Base-by-base conservation (phyloP, 30 jellyfish, hydroid and myxozoan species). In the Phacellophora camtschatica region DNA sequence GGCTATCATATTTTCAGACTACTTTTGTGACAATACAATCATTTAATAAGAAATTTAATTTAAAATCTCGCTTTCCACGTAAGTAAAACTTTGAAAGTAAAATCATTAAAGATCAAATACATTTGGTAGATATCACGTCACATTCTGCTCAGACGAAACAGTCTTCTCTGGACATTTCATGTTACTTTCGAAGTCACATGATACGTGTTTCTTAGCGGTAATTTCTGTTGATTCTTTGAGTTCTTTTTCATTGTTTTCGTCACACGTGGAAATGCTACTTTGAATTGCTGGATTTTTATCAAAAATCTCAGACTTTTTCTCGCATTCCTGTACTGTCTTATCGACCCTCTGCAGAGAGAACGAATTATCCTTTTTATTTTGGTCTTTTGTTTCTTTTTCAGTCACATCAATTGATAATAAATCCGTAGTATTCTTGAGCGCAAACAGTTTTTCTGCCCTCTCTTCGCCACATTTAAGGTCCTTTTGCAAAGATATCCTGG, bases 41-140 rank as follows among this genome's bases (percentile, higher is more conserved):
- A 72, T 54, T 61, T 66, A 37, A 35, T 72, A 54, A 45, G 86
- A 51, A 72, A 51, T 33, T 50, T 48, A 30, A 72, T 72, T 50
- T 54, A 72, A 72, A 72, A 72, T 74, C 72, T 72, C 56, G 74
- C 74, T 72, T 72, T 25, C 28, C 64, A 65, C 86, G 28, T 61
- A 61, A 39, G 8, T 66, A 72, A 32, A 18, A 56, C 86, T 75
- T 56, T 59, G 59, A 75, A 54, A 35, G 78, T 75, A 75, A 75
- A 75, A 75, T 75, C 35, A 61, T 45, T 18, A n/a, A 39, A 50
- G 13, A 48, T 36, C 72, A 71, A 23, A 46, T 58, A 50, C 51
- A 37, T 50, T 57, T 57, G 25, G 18, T 57, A 15, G 25, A 34
- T 12, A 46, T 75, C 88, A 75, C 57, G 88, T 75, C 51, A 34